These are phyloP conservation scores for Micrasema minimum DNA, from an alignment of 1,140 invertebrate genomes.

Conservation along the genomic window DNA sequence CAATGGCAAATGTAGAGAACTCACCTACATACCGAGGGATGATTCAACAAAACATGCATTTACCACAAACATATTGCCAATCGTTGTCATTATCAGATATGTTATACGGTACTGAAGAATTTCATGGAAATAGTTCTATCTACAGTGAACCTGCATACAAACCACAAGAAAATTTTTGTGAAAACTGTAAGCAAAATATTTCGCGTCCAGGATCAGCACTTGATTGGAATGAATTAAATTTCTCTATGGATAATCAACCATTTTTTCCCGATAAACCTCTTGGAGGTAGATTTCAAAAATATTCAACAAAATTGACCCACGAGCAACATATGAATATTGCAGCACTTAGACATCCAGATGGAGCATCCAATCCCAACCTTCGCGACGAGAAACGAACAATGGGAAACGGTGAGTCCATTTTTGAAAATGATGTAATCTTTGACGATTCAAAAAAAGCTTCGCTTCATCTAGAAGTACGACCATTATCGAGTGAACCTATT, in stretches of 20 bases:
- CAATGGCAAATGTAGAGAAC: conserved; percentile 55
- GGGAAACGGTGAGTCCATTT: conserved; percentile 74
- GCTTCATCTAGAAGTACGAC: conserved; percentile 67
- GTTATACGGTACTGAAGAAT: conserved; percentile 73
- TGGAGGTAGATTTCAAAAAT: conserved; percentile 48
- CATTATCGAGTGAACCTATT: conserved; percentile 63
- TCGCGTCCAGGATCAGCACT: conserved; percentile 74
- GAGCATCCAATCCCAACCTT: conserved; percentile 90
- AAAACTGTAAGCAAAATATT: conserved; percentile 79
- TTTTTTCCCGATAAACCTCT: conserved; percentile 51
- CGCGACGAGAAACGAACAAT: conserved; percentile 76
- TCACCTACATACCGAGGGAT: conserved; percentile 45
- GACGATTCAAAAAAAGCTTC: conserved; percentile 71
- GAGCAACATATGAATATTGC: conserved; percentile 69
- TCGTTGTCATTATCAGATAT: conserved; percentile 78
- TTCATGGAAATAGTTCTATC: conserved; percentile 77
- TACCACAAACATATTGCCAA: conserved; percentile 76
- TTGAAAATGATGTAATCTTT: conserved; percentile 69
- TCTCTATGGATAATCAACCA: conserved; percentile 45
- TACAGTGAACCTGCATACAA: conserved; percentile 85
- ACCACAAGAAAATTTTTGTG: conserved; percentile 80
- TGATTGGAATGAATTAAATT: conserved; percentile 53
- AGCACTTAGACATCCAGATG: conserved; percentile 85
- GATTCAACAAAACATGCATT: conserved; percentile 64
- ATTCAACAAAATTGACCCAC: conserved; percentile 48